Evolutionary conservation across 2,797 vertebrate species (phyloP).

Genomic region (Carapus acus): DNA sequence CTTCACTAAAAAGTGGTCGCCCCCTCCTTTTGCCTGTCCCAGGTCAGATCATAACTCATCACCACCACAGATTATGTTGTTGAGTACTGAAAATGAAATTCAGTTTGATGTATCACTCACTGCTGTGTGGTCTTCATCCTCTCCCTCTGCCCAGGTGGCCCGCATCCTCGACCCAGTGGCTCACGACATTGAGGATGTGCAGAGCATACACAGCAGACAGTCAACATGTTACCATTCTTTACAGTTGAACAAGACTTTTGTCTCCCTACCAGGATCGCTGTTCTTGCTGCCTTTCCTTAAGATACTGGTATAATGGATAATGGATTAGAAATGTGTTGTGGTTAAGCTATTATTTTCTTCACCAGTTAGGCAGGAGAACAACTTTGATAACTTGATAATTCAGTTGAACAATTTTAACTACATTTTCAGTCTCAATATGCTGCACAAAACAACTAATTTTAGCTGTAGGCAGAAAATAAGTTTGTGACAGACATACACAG

Average conservation of each 20-base stretch:
- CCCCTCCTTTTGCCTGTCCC: conserved; percentile 61
- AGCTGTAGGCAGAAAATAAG: too few relatives aligned
- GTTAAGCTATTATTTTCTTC: conserved; percentile 1
- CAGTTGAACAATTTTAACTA: background rate
- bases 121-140: background rate
- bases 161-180: conserved; percentile 37
- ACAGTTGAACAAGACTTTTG: conserved; percentile 1
- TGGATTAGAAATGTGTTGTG: background rate
- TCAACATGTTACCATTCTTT: background rate
- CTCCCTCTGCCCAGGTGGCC: conserved; percentile 35
- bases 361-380: background rate
- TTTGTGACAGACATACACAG: too few relatives aligned
- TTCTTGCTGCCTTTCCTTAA: background rate
- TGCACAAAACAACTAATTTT: background rate
- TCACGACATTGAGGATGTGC: conserved; percentile 45
- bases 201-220: conserved; percentile 3
- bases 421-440: background rate
- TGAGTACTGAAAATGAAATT: background rate
- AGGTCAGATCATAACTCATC: conserved; percentile 48
- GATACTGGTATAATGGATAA: too few relatives aligned
- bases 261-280: background rate
- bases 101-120: background rate
- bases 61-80: background rate
- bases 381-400: background rate
- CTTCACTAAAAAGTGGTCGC: conserved; percentile 59